phyloP scores from a whole-genome alignment of 2,797 vertebrate genomes.

The Zenarchopterus dispar region DNA sequence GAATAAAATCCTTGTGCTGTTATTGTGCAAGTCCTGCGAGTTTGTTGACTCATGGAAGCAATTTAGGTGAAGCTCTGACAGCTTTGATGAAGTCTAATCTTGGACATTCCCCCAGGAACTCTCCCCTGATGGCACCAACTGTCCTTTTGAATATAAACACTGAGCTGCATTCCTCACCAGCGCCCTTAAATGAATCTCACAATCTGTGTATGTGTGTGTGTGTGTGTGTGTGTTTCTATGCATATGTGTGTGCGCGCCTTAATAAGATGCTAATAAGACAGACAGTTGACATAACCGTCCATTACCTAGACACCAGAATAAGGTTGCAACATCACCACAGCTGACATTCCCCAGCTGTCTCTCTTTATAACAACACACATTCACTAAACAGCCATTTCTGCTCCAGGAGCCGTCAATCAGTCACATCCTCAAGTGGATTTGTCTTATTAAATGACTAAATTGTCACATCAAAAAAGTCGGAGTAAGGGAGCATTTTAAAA shows the following conservation, averaged over 20 bases:
- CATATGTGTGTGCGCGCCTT: conserved; percentile 2
- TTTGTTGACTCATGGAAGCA: conserved; percentile 30
- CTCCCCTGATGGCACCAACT: conserved; percentile 21
- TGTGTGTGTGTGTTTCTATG: conserved; percentile 7
- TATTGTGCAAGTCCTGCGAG: not conserved
- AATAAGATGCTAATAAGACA: conserved; percentile 15
- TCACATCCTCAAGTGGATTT: too few relatives aligned
- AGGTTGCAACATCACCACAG: not conserved
- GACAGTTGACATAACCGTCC: conserved; percentile 2
- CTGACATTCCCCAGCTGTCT: conserved; percentile 16
- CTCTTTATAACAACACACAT: not conserved
- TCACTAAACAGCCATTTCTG: too few relatives aligned
- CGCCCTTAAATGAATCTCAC: conserved; percentile 19
- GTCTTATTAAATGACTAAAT: too few relatives aligned
- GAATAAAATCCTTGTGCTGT: conserved; percentile 7
- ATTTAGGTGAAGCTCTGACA: conserved; percentile 27
- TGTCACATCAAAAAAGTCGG: too few relatives aligned
- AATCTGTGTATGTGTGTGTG: conserved; percentile 12
- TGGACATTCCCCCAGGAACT: conserved; percentile 15
- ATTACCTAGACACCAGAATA: conserved; percentile 11
- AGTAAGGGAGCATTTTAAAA: too few relatives aligned
- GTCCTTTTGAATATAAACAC: conserved; percentile 42
- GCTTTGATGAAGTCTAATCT: conserved; percentile 27
- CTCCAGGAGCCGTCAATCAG: too few relatives aligned
- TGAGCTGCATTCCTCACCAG: not conserved